phyloP scores from a whole-genome alignment of 2,797 vertebrate genomes.

The Hydrolagus colliei region DNA sequence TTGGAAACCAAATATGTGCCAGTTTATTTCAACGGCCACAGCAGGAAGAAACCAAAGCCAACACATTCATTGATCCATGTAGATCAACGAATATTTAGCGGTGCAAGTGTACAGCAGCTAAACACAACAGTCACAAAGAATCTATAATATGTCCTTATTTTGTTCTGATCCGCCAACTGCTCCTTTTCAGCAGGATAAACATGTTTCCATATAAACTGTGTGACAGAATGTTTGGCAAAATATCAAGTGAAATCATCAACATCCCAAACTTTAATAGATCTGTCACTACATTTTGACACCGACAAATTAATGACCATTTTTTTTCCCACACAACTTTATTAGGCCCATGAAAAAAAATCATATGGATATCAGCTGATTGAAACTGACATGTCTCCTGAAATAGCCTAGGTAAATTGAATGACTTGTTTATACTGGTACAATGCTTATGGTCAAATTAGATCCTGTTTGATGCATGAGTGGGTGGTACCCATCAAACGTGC shows the following conservation, averaged over 20 bases:
- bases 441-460: neutral
- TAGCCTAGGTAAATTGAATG: constrained; percentile 5
- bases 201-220: constrained; percentile 53
- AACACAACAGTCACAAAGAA: constrained; percentile 45
- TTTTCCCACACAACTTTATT: constrained; percentile 55
- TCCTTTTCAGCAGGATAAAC: constrained; percentile 57
- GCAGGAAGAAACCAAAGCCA: constrained; percentile 5
- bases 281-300: constrained; percentile 45
- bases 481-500: neutral
- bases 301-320: constrained; percentile 49
- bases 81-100: neutral
- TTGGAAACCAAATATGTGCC: neutral
- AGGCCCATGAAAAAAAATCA: constrained; percentile 63
- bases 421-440: neutral
- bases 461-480: neutral
- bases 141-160: constrained; percentile 52
- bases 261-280: constrained; percentile 46
- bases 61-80: neutral
- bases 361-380: constrained; percentile 48
- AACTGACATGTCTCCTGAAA: constrained; percentile 45
- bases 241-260: constrained; percentile 61
- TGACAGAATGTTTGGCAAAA: constrained; percentile 47
- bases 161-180: constrained; percentile 45
- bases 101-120: constrained; percentile 36
- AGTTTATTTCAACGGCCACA: neutral